Base-by-base conservation (phyloP, 2,113 vertebrate genomes). In the Acanthisitta chloris region DNA sequence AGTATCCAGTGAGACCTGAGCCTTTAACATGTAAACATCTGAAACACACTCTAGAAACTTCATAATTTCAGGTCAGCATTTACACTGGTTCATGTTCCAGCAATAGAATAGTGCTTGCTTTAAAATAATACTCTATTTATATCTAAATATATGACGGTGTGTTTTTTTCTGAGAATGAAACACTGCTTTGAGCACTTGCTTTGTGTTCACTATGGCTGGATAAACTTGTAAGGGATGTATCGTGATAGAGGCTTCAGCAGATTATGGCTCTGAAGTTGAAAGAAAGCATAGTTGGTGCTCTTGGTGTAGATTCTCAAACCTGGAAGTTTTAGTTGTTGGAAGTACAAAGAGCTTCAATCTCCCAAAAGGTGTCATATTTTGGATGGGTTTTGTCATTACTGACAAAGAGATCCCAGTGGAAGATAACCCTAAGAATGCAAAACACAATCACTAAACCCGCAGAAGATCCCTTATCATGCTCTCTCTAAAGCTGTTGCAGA, bases 371-470 rank as follows among this genome's bases (percentile, higher is more conserved):
- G 81, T 80, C 3, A 10, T 59, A 77, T 92, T 92, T 91, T 85
- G 55, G n/a, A 49, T 92, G 38, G n/a, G 42, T 94, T 96, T 95
- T 97, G 93, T 96, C 67, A 80, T 93, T 94, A 92, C 62, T 93
- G 87, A 94, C 92, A 91, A 92, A 96, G 83, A 94, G 93, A 90
- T 96, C 59, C 33, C 67, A 51, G 54, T 66, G 54, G 59, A 83
- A 96, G 89, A 96, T 96, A 95, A 4, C 59, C 49, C 11, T 81
- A 83, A 89, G 96, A 96, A 93, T 86, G 94, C 85, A 94, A 94
- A 96, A 88, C 82, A 96, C 79, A 84, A 46, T 90, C 86, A 84
- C 48, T 76, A 55, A 95, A 90, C 85, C 94, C 90, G 91, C 88
- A 88, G 72, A 57, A 84, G 93, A 95, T 97, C 77, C n/a, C 82